phyloP scores from a whole-genome alignment of 2,113 vertebrate species.

The Phylloscopus whistleri region DNA sequence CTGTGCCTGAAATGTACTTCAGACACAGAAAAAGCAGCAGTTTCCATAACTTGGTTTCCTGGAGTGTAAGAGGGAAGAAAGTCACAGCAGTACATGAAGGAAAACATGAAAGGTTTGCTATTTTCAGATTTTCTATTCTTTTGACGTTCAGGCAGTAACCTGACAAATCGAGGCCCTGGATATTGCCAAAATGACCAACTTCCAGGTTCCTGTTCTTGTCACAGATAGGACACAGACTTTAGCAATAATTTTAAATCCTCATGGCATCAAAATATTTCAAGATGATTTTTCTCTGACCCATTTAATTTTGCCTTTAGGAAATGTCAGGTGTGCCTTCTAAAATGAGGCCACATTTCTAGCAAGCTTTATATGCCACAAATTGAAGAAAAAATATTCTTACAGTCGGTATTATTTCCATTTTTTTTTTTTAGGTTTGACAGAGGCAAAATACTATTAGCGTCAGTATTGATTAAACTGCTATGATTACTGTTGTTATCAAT shows the following conservation, averaged over 20 bases:
- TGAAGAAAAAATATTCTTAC: neutral
- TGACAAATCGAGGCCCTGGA: neutral
- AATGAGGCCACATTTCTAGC: neutral
- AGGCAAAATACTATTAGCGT: neutral
- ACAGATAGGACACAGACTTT: neutral
- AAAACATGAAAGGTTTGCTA: neutral
- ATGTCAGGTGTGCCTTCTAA: neutral
- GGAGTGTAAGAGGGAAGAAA: neutral
- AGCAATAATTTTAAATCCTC: neutral
- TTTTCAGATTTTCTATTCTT: neutral
- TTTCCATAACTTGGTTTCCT: neutral
- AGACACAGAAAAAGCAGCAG: neutral
- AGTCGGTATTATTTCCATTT: neutral
- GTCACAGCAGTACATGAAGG: neutral
- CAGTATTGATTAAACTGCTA: neutral
- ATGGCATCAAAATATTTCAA: neutral
- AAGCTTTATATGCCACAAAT: neutral
- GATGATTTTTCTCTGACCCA: neutral
- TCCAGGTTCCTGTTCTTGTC: neutral
- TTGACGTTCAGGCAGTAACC: neutral
- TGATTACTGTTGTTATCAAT: neutral
- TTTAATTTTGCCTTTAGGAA: constrained; percentile 6
- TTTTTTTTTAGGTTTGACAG: neutral
- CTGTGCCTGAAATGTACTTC: neutral
- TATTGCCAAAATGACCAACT: neutral